Percentiles rank a stretch among this genome's conserved stretches.
These are phyloP conservation scores for Colistium nudipinnis DNA, from an alignment of 2,113 vertebrate genomes.

Conservation along the genomic window DNA sequence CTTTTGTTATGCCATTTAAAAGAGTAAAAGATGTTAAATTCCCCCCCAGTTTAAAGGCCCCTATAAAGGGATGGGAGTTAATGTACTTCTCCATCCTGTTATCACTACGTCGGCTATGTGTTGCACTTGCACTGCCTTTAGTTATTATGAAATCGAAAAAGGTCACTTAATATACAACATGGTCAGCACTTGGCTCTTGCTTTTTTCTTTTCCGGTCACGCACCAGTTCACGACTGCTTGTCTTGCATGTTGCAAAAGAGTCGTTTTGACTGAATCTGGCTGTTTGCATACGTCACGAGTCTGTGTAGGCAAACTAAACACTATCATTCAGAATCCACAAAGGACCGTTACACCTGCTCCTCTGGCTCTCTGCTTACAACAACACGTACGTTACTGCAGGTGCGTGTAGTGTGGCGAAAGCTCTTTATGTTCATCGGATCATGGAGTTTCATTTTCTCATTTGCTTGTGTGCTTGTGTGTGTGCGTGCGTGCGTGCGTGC, in stretches of 20 bases:
- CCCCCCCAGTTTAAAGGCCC: slow-evolving; percentile 1
- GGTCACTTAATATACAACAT: slow-evolving; percentile 23
- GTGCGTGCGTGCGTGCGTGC: background rate
- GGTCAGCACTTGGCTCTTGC: slow-evolving; percentile 26
- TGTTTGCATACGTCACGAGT: slow-evolving; percentile 11
- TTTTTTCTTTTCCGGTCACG: slow-evolving; percentile 16
- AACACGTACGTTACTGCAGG: slow-evolving; percentile 23
- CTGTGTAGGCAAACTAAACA: slow-evolving; percentile 27
- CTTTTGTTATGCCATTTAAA: background rate
- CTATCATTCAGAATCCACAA: slow-evolving; percentile 18
- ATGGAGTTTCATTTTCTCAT: slow-evolving; percentile 60
- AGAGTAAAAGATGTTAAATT: slow-evolving; percentile 1
- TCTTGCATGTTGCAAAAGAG: slow-evolving; percentile 17
- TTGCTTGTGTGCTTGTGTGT: slow-evolving; percentile 16
- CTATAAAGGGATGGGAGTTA: slow-evolving; percentile 24
- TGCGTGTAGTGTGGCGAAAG: slow-evolving; percentile 19
- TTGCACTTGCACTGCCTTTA: background rate
- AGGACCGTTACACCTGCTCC: slow-evolving; percentile 35
- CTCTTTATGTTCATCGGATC: slow-evolving; percentile 63
- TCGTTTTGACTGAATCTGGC: background rate
- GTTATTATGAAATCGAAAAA: slow-evolving; percentile 26
- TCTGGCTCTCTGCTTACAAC: slow-evolving; percentile 30
- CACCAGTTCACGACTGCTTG: slow-evolving; percentile 13
- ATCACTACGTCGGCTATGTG: slow-evolving; percentile 18
- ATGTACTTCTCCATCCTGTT: background rate